Conservation (phyloP, 2,797 vertebrate genomes). For the Sebastes variabilis region DNA sequence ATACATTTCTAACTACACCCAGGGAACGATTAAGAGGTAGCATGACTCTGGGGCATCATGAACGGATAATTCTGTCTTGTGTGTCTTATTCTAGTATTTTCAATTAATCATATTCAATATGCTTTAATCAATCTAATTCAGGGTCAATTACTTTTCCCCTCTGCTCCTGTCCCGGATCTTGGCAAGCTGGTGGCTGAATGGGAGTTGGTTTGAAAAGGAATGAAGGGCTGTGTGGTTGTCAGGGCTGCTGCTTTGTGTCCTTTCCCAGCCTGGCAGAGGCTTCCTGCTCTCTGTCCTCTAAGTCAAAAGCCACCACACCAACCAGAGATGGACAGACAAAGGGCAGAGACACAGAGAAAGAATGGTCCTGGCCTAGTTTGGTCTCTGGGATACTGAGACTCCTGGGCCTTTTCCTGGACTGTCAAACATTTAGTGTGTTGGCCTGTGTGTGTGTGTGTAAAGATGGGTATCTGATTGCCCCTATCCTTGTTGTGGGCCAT, state of each 20-base stretch:
- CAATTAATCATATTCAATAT: constrained; percentile 61
- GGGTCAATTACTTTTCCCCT: constrained; percentile 49
- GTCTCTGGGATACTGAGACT: constrained; percentile 25
- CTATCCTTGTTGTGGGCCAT: constrained; percentile 2
- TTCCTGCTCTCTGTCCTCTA: constrained; percentile 34
- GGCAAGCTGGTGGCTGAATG: constrained; percentile 49
- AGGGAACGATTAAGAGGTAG: constrained; percentile 43
- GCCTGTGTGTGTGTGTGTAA: background rate
- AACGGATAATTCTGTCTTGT: constrained; percentile 32
- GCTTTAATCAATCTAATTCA: constrained; percentile 66
- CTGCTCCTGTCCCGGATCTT: constrained; percentile 44
- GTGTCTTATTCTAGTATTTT: constrained; percentile 53
- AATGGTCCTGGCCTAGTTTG: constrained; percentile 36
- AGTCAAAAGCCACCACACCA: constrained; percentile 55
- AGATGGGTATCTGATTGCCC: constrained; percentile 28
- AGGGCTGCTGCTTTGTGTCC: constrained; percentile 57
- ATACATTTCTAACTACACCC: constrained; percentile 40
- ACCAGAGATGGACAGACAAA: constrained; percentile 47
- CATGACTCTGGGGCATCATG: constrained; percentile 24
- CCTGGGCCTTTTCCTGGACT: constrained; percentile 15
- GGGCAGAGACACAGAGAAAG: constrained; percentile 23
- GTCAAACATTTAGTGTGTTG: background rate
- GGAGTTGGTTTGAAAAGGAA: constrained; percentile 48
- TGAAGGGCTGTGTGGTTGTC: constrained; percentile 51
- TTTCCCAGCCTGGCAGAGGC: constrained; percentile 60